Evolutionary conservation across 2,113 vertebrate genomes (phyloP).

Genomic region (Mastomys natalensis): DNA sequence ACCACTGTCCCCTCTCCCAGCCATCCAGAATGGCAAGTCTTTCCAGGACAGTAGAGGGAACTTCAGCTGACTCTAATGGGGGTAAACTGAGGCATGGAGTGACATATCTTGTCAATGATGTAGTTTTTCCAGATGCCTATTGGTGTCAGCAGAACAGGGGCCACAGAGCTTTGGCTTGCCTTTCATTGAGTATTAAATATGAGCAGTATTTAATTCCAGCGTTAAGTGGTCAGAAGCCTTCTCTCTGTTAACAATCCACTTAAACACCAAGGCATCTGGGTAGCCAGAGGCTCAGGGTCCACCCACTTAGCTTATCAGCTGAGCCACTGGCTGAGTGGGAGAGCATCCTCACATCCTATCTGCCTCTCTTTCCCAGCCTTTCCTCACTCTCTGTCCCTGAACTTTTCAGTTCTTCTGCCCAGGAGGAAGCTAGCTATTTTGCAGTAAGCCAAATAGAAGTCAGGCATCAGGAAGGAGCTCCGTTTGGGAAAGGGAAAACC

Average conservation of each 20-base stretch:
- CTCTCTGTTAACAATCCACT: neutral
- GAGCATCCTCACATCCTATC: neutral
- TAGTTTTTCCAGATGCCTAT: neutral
- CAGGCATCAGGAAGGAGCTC: neutral
- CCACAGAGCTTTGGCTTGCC: neutral
- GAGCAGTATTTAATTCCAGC: neutral
- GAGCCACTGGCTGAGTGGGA: neutral
- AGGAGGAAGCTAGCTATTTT: neutral
- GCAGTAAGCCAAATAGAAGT: neutral
- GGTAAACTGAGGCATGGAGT: slow-evolving; percentile 42
- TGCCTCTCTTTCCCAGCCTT: neutral
- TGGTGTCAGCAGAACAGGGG: neutral
- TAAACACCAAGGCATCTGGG: neutral
- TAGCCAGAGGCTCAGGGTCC: neutral
- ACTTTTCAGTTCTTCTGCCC: neutral
- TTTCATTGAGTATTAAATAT: neutral
- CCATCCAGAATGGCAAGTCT: neutral
- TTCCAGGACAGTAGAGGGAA: neutral
- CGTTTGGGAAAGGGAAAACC: neutral
- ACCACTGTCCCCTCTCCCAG: neutral
- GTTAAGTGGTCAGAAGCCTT: neutral
- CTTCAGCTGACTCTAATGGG: neutral
- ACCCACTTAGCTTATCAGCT: neutral
- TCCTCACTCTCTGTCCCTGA: neutral
- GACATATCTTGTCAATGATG: neutral